Base-by-base conservation (phyloP, 2,797 vertebrate species). In the Emydoidea blandingii region DNA sequence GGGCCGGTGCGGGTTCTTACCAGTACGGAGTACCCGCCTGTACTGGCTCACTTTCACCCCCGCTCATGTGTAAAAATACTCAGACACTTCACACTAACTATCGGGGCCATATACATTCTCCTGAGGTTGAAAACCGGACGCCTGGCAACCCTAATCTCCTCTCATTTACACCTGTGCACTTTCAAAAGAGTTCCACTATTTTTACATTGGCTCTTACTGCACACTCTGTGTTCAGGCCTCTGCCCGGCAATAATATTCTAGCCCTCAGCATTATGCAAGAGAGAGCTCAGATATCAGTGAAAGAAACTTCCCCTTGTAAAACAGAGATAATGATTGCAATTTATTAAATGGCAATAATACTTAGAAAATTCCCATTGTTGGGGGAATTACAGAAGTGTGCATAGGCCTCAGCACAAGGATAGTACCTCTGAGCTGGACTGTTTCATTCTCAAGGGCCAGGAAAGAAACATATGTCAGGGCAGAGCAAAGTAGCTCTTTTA, bases 281-380 rank as follows among this genome's bases (percentile, higher is more conserved):
- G 57, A 81, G 54, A 82, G 54, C 84, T 88, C 85, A 80, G 44
- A 65, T 14, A 80, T 6, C 0, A 37, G 62, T 74, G 84, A 95
- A 90, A 94, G 83, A 94, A 92, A 90, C 79, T 90, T 94, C 54
- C 72, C 7, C 6, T 72, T 82, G 54, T 59, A 81, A 95, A 93
- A 89, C 47, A 53, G 90, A 95, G 81, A 49, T n/a, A 65, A 59
- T 57, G 2, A 84, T 74, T 53, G 16, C 37, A 68, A 90, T 94
- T 90, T 91, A 81, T 82, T 86, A 80, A 74, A 56, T 74, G n/a
- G 7, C 50, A 92, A 37, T 53, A 91, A 87, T 72, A 87, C 41
- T 91, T 78, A 31, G 29, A 88, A 94, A 87, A 37, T 91, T 83
- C 41, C 78, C 82, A 82, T 82, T 93, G 87, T 25, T 88, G 80